Conservation (phyloP, 2,797 vertebrate genomes). For the Lagocephalus sceleratus region DNA sequence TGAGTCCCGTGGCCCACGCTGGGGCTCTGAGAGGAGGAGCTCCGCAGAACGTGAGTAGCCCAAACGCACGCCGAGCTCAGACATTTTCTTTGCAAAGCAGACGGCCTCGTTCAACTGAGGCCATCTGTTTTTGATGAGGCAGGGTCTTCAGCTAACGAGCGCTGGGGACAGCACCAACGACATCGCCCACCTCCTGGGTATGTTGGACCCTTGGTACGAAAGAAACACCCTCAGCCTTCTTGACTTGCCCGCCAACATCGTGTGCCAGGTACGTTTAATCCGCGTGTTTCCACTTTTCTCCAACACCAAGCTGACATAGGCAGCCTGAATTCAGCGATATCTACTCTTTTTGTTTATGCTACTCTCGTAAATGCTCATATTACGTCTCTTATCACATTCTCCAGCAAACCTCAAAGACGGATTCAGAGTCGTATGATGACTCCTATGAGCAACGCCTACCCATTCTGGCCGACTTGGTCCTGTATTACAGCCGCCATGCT, state of each 20-base stretch:
- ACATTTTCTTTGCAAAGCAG: not conserved
- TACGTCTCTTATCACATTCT: not conserved
- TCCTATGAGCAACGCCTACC: constrained; percentile 80
- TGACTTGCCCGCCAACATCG: constrained; percentile 82
- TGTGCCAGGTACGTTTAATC: constrained; percentile 93
- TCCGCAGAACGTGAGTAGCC: constrained; percentile 42
- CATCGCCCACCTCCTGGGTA: constrained; percentile 90
- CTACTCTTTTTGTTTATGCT: not conserved
- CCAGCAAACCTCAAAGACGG: constrained; percentile 83
- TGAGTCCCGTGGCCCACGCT: constrained; percentile 13
- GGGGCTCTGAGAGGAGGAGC: constrained; percentile 40
- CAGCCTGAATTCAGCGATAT: not conserved
- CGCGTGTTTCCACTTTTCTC: not conserved
- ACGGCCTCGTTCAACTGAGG: not conserved
- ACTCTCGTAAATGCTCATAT: not conserved
- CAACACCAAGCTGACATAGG: not conserved
- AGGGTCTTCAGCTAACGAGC: constrained; percentile 51
- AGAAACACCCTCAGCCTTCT: constrained; percentile 91
- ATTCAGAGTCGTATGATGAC: constrained; percentile 74
- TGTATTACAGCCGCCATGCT: constrained; percentile 93
- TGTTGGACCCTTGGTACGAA: constrained; percentile 97
- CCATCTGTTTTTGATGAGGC: constrained; percentile 15
- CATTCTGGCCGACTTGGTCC: constrained; percentile 92
- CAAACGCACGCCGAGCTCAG: not conserved
- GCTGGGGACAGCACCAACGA: constrained; percentile 87